These are phyloP conservation scores for Myotis davidii DNA, from an alignment of 2,113 vertebrate species.

Conservation along the genomic window DNA sequence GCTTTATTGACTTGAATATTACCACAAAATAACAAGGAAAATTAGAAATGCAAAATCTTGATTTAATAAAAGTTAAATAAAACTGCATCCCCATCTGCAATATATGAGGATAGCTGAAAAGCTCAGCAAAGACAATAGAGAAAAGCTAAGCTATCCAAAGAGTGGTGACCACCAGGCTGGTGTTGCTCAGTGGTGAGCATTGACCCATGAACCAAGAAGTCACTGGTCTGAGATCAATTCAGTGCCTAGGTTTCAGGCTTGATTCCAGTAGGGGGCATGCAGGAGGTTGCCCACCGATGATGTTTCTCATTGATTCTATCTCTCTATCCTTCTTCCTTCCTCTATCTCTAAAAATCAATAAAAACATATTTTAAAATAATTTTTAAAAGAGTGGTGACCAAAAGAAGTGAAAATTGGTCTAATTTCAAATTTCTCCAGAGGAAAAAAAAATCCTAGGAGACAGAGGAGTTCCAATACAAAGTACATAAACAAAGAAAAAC, in stretches of 20 bases:
- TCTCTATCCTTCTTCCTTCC: too few species aligned
- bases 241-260: too few species aligned
- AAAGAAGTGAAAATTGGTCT: not conserved
- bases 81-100: not conserved
- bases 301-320: too few species aligned
- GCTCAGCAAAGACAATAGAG: not conserved
- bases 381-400: not conserved
- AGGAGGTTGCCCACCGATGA: too few species aligned
- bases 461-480: not conserved
- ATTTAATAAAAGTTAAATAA: not conserved
- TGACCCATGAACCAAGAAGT: too few species aligned
- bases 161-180: too few species aligned
- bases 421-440: not conserved
- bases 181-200: too few species aligned
- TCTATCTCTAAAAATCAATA: too few species aligned
- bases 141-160: not conserved
- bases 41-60: not conserved
- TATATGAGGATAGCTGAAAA: not conserved
- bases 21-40: not conserved
- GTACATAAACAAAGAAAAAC: not conserved
- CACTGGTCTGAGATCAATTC: too few species aligned
- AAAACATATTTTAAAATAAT: too few species aligned
- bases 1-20: not conserved
- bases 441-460: not conserved
- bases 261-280: too few species aligned